Evolutionary conservation across 2,888 invertebrate species (phyloP).

Genomic region (Halictus quadricinctus): DNA sequence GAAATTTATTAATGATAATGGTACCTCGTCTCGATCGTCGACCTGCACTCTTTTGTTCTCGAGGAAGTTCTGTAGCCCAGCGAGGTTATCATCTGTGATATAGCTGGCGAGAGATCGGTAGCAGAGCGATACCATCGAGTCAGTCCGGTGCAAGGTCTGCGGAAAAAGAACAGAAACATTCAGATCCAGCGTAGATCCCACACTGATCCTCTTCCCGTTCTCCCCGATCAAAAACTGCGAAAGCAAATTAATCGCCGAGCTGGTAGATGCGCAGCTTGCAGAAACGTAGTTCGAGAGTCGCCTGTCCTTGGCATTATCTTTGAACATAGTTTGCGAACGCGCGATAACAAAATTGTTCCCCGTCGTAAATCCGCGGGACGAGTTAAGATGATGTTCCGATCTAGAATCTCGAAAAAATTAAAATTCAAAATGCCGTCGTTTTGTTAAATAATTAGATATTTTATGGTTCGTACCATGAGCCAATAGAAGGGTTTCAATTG

Average conservation of each 20-base stretch:
- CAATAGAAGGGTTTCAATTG: too few relatives aligned
- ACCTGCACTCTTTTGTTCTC: conserved; percentile 91
- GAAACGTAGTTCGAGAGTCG: not conserved
- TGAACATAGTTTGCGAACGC: not conserved
- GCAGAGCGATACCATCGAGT: conserved; percentile 96
- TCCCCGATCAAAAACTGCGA: conserved; percentile 17
- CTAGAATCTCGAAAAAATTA: not conserved
- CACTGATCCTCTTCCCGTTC: not conserved
- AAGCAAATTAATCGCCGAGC: conserved; percentile 42
- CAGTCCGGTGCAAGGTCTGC: conserved; percentile 93
- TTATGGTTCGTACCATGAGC: not conserved
- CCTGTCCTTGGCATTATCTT: conserved; percentile 7
- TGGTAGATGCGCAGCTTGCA: conserved; percentile 20
- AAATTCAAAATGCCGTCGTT: not conserved
- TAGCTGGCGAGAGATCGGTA: conserved; percentile 91
- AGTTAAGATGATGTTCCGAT: not conserved
- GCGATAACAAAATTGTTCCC: not conserved
- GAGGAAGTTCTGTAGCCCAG: conserved; percentile 91
- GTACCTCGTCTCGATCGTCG: conserved; percentile 94
- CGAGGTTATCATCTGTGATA: conserved; percentile 91
- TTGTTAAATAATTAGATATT: not conserved
- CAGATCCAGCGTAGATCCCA: not conserved
- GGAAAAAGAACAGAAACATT: conserved; percentile 60
- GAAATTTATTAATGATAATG: not conserved
- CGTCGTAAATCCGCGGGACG: not conserved